Evolutionary conservation across 1,140 invertebrate genomes (phyloP).

Genomic region (Euwallacea similis): DNA sequence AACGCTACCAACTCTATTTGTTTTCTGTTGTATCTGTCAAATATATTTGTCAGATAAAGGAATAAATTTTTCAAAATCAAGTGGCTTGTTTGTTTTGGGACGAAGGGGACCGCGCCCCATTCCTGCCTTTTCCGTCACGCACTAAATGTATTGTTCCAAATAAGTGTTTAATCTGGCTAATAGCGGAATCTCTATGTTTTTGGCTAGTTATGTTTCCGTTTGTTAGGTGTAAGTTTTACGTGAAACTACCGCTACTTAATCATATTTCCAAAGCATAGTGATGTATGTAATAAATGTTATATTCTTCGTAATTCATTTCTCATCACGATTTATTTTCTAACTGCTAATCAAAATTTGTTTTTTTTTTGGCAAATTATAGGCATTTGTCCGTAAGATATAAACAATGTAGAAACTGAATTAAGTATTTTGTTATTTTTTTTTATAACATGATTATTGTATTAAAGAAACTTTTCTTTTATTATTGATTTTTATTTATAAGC

Average conservation of each 20-base stretch:
- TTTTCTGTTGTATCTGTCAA: slow-evolving; percentile 55
- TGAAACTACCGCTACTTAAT: slow-evolving; percentile 9
- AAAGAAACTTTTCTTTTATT: slow-evolving; percentile 30
- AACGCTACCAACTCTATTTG: slow-evolving; percentile 54
- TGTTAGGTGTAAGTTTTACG: slow-evolving; percentile 27
- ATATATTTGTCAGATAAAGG: slow-evolving; percentile 52
- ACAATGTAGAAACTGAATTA: slow-evolving; percentile 21
- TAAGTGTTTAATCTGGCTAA: slow-evolving; percentile 11
- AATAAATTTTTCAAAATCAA: slow-evolving; percentile 54
- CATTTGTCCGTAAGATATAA: slow-evolving; percentile 18
- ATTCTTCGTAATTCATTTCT: not conserved
- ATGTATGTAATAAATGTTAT: slow-evolving; percentile 13
- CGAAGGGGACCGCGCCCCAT: slow-evolving; percentile 18
- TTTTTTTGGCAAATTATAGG: slow-evolving; percentile 17
- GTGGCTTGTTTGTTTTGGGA: slow-evolving; percentile 30
- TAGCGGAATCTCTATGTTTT: slow-evolving; percentile 19
- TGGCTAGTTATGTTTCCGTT: slow-evolving; percentile 15
- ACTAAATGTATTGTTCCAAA: slow-evolving; percentile 27
- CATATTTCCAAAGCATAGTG: slow-evolving; percentile 17
- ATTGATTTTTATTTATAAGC: slow-evolving; percentile 13
- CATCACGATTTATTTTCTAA: slow-evolving; percentile 4
- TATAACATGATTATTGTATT: slow-evolving; percentile 31
- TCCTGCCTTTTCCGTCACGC: not conserved
- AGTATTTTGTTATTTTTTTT: slow-evolving; percentile 31
- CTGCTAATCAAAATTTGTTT: slow-evolving; percentile 9